Evolutionary conservation across 2,113 vertebrate species (phyloP).

Genomic region (Trematocara marginatum): DNA sequence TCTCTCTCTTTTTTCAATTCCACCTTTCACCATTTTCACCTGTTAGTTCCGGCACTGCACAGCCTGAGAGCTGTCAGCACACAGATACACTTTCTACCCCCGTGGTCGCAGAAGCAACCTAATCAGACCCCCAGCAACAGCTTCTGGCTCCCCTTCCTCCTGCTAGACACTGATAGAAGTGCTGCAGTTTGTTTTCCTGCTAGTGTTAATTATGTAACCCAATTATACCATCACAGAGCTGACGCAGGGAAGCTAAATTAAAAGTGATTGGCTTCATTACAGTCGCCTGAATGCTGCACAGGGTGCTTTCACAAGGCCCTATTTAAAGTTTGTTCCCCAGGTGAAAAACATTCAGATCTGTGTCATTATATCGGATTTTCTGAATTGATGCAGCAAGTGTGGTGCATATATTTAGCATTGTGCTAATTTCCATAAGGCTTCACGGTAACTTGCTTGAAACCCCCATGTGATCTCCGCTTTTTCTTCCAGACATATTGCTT

Average conservation of each 20-base stretch:
- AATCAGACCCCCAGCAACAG: constrained; percentile 50
- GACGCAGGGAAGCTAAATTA: constrained; percentile 61
- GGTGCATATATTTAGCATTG: constrained; percentile 16
- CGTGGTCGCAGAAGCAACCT: constrained; percentile 22
- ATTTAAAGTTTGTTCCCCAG: constrained; percentile 52
- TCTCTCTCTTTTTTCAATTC: not conserved
- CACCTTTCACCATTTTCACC: constrained; percentile 12
- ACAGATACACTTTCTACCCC: constrained; percentile 16
- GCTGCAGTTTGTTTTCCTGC: constrained; percentile 60
- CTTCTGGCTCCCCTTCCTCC: constrained; percentile 31
- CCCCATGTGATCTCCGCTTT: not conserved
- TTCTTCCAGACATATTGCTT: not conserved
- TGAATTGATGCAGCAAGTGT: not conserved
- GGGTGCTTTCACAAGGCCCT: constrained; percentile 41
- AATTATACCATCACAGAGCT: constrained; percentile 66
- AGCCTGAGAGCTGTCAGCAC: constrained; percentile 16
- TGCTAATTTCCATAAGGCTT: constrained; percentile 17
- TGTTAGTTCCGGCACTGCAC: constrained; percentile 21
- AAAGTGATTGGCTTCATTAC: constrained; percentile 73
- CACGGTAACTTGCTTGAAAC: constrained; percentile 1
- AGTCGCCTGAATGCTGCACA: constrained; percentile 38
- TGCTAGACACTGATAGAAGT: constrained; percentile 58
- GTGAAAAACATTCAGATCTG: constrained; percentile 6
- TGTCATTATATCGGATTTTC: constrained; percentile 29
- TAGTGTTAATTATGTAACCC: constrained; percentile 69